A percentile compares a stretch with the other conserved stretches of the same genome.
Conservation (phyloP, 35 echinoderm and acorn worm genomes). For the Stichopus chloronotus region DNA sequence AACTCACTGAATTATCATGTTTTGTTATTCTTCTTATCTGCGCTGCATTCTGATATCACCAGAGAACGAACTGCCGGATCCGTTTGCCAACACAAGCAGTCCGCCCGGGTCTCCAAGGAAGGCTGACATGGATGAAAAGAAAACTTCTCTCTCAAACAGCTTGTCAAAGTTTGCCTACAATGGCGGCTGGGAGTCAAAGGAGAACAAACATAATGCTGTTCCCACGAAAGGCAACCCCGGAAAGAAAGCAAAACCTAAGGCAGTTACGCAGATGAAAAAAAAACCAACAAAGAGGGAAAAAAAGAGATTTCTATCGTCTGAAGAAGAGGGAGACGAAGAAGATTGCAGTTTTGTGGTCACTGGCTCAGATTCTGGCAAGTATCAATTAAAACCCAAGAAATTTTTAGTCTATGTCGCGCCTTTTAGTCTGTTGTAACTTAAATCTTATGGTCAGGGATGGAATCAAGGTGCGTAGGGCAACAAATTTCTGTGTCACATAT, state of each 20-base stretch:
- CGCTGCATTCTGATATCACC: no score
- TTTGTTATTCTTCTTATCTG: no score
- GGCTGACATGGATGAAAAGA: neutral
- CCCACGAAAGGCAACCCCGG: neutral
- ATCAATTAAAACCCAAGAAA: neutral
- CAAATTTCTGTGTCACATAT: no score
- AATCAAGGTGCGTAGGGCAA: no score
- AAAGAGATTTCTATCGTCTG: neutral
- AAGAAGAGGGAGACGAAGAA: constrained; percentile 4
- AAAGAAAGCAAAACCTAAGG: neutral
- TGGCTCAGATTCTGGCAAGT: constrained; percentile 9
- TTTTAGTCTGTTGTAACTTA: no score
- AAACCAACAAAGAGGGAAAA: neutral
- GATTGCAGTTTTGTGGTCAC: constrained; percentile 23
- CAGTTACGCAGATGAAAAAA: neutral
- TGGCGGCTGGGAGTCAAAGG: constrained; percentile 21
- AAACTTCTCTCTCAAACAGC: neutral
- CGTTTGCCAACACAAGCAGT: neutral
- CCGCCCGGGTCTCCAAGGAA: neutral
- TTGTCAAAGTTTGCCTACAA: constrained; percentile 36
- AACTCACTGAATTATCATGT: no score
- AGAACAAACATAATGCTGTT: neutral
- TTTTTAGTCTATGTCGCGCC: neutral
- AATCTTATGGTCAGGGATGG: no score
- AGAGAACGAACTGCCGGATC: constrained; percentile 12